These are phyloP conservation scores for Phaetusa simplex DNA, from an alignment of 2,113 vertebrate species.

Conservation along the genomic window DNA sequence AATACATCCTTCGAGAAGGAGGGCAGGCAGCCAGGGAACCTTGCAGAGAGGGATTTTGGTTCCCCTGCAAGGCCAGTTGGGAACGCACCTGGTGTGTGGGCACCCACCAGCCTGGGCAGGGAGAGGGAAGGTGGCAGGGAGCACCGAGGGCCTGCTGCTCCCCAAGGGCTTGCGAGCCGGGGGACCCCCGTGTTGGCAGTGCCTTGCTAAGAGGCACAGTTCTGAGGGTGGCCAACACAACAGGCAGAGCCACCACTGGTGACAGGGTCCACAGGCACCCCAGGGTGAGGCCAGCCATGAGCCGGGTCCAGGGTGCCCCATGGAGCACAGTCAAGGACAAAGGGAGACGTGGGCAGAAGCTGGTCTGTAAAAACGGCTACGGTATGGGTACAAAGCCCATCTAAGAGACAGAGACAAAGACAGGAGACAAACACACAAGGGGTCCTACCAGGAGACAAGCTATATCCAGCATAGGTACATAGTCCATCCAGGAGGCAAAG, in stretches of 20 bases:
- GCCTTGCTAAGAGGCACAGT: neutral
- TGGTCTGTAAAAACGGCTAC: neutral
- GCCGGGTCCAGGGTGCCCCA: too few relatives aligned
- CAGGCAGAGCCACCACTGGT: neutral
- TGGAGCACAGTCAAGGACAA: neutral
- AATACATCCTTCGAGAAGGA: neutral
- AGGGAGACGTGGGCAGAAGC: neutral
- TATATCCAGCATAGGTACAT: accelerated
- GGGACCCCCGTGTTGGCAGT: neutral
- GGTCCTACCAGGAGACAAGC: neutral
- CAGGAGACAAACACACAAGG: neutral
- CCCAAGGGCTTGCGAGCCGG: neutral
- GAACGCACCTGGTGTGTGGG: too few relatives aligned
- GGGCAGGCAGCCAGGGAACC: neutral
- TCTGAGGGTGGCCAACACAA: neutral
- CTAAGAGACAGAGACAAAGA: neutral
- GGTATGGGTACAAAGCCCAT: accelerated
- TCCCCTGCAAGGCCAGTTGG: neutral
- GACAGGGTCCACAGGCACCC: neutral
- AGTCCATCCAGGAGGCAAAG: neutral
- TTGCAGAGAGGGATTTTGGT: neutral
- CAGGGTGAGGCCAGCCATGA: neutral
- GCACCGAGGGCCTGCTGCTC: neutral
- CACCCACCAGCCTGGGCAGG: neutral
- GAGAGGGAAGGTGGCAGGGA: neutral